These are phyloP conservation scores for Brachionus plicatilis DNA, from an alignment of 1,140 invertebrate genomes.

Conservation along the genomic window DNA sequence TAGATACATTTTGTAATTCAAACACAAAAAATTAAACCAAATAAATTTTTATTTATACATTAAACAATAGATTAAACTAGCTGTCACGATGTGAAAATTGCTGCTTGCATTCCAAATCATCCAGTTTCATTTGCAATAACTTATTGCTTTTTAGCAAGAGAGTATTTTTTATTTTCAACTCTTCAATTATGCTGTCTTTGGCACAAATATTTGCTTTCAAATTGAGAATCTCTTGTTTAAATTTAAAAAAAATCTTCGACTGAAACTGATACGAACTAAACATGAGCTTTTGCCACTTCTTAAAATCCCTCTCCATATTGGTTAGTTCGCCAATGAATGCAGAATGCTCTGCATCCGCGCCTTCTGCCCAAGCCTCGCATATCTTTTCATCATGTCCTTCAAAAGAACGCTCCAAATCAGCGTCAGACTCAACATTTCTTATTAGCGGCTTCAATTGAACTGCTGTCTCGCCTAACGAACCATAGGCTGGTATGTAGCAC, in stretches of 20 bases:
- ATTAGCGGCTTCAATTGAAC: background rate
- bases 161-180: background rate
- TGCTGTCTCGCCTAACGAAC: background rate
- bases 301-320: background rate
- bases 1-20: too few relatives aligned
- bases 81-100: background rate
- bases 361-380: background rate
- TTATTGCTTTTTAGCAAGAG: background rate
- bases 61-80: background rate
- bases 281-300: slow-evolving; percentile 28
- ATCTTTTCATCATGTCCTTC: background rate
- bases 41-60: too few relatives aligned
- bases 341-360: background rate
- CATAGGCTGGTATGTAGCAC: slow-evolving; percentile 33
- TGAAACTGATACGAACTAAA: slow-evolving; percentile 37
- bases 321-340: background rate
- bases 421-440: background rate
- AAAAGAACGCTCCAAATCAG: background rate
- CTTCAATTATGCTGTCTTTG: slow-evolving; percentile 1
- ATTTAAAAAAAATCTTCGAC: slow-evolving; percentile 1
- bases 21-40: too few relatives aligned
- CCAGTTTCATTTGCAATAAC: background rate
- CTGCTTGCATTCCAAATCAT: background rate
- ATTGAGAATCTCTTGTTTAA: slow-evolving; percentile 28
- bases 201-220: slow-evolving; percentile 13